Conservation (phyloP, 2,113 vertebrate genomes). For the Bufo gargarizans region DNA sequence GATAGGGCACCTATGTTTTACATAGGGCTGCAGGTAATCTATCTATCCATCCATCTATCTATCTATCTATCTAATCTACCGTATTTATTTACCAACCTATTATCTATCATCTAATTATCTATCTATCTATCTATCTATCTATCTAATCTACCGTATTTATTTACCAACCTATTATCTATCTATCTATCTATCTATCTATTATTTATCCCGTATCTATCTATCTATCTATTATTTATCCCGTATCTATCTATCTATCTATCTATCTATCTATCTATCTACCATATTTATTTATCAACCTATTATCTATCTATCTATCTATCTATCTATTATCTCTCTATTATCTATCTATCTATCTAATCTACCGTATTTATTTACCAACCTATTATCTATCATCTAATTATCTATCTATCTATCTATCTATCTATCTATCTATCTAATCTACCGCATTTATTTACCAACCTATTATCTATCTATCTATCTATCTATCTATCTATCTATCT, state of each 20-base stretch:
- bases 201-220: conserved; percentile 11
- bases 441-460: background rate
- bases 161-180: background rate
- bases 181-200: background rate
- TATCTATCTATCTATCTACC: conserved; percentile 5
- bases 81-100: background rate
- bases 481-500: background rate
- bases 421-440: conserved; percentile 14
- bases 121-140: background rate
- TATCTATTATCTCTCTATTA: background rate
- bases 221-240: too few species aligned
- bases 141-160: background rate
- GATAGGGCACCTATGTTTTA: background rate
- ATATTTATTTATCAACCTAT: too few species aligned
- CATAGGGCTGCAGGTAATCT: background rate
- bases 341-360: background rate
- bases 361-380: background rate
- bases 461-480: background rate
- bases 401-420: conserved; percentile 25
- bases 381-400: background rate
- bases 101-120: background rate
- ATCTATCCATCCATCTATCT: background rate
- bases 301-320: background rate
- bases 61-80: conserved; percentile 3
- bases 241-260: too few species aligned